Percentiles rank a stretch among this genome's conserved stretches.
Conservation (phyloP, 2,888 invertebrate genomes). For the Kuschelorhynchus macadamiae region DNA sequence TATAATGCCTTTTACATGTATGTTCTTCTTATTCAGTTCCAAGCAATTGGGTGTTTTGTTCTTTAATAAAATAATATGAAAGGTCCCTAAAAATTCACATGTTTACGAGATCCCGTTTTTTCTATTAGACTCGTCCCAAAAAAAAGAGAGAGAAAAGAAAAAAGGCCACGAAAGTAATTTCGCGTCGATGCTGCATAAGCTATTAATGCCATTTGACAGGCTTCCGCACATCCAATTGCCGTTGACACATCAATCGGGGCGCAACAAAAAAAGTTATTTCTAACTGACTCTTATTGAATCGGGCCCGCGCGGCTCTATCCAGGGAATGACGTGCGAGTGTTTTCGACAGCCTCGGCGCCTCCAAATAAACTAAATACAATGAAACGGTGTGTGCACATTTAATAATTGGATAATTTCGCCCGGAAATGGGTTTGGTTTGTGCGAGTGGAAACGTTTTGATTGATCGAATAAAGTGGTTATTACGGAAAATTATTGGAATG, state of each 20-base stretch:
- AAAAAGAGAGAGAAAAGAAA: constrained; percentile 24
- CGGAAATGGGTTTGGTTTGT: constrained; percentile 45
- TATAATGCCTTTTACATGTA: no score
- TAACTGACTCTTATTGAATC: constrained; percentile 59
- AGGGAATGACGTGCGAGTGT: constrained; percentile 44
- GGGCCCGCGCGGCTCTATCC: constrained; percentile 51
- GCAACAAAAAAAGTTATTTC: constrained; percentile 50
- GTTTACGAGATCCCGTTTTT: background rate
- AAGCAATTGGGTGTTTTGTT: no score
- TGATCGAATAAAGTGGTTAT: constrained; percentile 51
- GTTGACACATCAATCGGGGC: constrained; percentile 49
- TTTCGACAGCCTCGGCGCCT: constrained; percentile 46
- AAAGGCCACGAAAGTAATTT: constrained; percentile 34
- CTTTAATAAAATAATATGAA: no score
- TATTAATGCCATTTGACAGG: constrained; percentile 48
- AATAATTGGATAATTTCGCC: constrained; percentile 50
- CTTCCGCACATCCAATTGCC: constrained; percentile 45
- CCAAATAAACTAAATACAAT: constrained; percentile 50
- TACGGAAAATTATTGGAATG: constrained; percentile 45
- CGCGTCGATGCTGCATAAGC: constrained; percentile 35
- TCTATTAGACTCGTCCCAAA: background rate
- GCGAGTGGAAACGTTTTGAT: constrained; percentile 47
- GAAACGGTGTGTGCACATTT: constrained; percentile 50
- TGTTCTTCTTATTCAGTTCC: no score
- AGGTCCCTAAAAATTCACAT: no score